Percentiles rank a stretch among this genome's conserved stretches.
These are phyloP conservation scores for Platyrinchus mystaceus DNA, from an alignment of 2,797 vertebrate genomes.

Conservation along the genomic window DNA sequence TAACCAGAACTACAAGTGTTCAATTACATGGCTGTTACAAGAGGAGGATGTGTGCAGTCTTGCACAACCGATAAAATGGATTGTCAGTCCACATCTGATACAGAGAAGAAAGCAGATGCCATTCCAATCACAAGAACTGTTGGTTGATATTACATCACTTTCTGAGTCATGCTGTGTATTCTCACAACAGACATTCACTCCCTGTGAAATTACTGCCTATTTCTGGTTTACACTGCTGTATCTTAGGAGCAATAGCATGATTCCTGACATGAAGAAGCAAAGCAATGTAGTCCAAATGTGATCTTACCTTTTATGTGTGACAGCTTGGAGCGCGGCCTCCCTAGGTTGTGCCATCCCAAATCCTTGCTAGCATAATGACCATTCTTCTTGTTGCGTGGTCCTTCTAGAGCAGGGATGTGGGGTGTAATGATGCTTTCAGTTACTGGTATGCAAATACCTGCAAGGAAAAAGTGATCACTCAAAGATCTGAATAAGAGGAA, in stretches of 20 bases:
- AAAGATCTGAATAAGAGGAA: not conserved
- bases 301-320: conserved; percentile 87
- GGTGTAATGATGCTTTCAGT: conserved; percentile 89
- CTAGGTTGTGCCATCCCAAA: conserved; percentile 88
- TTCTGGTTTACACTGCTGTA: not conserved
- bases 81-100: not conserved
- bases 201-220: not conserved
- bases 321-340: conserved; percentile 85
- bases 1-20: not conserved
- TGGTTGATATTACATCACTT: not conserved
- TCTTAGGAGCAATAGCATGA: not conserved
- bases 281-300: not conserved
- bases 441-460: conserved; percentile 90
- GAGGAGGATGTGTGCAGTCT: not conserved
- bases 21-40: not conserved
- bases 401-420: conserved; percentile 88
- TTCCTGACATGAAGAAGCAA: not conserved
- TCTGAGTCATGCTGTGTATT: not conserved
- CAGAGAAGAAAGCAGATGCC: not conserved
- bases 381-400: conserved; percentile 82
- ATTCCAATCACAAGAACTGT: not conserved
- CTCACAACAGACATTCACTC: not conserved
- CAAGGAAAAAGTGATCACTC: not conserved
- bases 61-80: not conserved
- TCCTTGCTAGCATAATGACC: conserved; percentile 83